These are phyloP conservation scores for Platanista minor DNA, from an alignment of 2,113 vertebrate genomes.

Conservation along the genomic window DNA sequence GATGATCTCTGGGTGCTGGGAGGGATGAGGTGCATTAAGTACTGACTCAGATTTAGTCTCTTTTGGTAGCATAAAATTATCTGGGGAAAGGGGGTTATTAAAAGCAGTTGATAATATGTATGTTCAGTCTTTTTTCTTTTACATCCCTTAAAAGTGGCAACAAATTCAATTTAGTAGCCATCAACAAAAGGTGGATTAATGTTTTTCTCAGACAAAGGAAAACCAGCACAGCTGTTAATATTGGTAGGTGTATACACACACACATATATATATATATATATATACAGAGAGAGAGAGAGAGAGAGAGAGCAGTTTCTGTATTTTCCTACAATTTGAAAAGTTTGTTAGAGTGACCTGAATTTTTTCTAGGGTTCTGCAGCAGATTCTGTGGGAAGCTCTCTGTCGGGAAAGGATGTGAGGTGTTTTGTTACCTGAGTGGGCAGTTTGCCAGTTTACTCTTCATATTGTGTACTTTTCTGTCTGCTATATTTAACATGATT, in stretches of 20 bases:
- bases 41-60: neutral
- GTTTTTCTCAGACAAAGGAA: neutral
- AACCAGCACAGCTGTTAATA: neutral
- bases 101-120: neutral
- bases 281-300: neutral
- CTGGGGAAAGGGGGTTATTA: neutral
- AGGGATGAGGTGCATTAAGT: neutral
- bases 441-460: neutral
- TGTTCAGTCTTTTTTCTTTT: neutral
- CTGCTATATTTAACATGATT: constrained; percentile 22
- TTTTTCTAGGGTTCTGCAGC: neutral
- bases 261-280: neutral
- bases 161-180: neutral
- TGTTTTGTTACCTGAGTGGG: neutral
- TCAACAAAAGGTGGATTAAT: neutral
- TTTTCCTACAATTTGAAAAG: neutral
- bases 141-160: neutral
- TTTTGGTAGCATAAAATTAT: neutral
- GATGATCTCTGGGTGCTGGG: neutral
- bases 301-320: neutral
- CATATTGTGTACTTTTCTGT: neutral
- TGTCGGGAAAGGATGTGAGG: neutral
- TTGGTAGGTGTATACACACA: neutral
- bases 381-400: neutral
- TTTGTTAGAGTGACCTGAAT: neutral